Conservation (phyloP, 2,113 vertebrate genomes). For the Limanda limanda region DNA sequence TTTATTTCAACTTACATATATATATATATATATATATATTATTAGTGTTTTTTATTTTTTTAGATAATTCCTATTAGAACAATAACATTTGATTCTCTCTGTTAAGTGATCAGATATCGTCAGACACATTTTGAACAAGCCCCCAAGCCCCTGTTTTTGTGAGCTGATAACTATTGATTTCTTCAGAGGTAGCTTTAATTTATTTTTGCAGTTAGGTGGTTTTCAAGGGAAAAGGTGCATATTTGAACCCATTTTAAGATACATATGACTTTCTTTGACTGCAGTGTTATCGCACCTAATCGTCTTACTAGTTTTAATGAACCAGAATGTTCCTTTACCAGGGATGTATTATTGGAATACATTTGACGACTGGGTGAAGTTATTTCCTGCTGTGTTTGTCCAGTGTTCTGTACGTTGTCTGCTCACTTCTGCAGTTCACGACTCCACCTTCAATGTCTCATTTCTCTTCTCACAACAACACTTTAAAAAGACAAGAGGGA, state of each 20-base stretch:
- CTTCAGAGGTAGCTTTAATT: background rate
- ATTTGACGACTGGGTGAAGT: background rate
- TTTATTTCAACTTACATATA: conserved; percentile 4
- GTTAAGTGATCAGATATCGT: too few species aligned
- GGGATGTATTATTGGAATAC: conserved; percentile 2
- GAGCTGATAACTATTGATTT: too few species aligned
- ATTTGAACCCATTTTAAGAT: background rate
- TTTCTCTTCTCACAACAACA: conserved; percentile 8
- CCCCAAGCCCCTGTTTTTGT: background rate
- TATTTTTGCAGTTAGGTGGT: background rate
- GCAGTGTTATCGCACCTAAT: background rate
- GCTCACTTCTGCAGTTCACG: background rate
- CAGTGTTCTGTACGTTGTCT: background rate
- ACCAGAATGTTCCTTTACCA: conserved; percentile 2
- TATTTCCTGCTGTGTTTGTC: conserved; percentile 12
- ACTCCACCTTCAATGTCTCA: background rate
- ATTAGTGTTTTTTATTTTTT: too few species aligned
- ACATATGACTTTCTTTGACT: background rate
- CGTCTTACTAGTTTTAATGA: conserved; percentile 17
- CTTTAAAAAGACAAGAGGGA: background rate
- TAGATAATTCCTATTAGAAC: too few species aligned
- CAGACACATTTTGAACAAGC: background rate
- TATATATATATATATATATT: background rate
- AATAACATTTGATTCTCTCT: too few species aligned
- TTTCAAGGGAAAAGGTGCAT: background rate